phyloP scores from a whole-genome alignment of 2,113 vertebrate genomes.

The Hypanus sabinus region DNA sequence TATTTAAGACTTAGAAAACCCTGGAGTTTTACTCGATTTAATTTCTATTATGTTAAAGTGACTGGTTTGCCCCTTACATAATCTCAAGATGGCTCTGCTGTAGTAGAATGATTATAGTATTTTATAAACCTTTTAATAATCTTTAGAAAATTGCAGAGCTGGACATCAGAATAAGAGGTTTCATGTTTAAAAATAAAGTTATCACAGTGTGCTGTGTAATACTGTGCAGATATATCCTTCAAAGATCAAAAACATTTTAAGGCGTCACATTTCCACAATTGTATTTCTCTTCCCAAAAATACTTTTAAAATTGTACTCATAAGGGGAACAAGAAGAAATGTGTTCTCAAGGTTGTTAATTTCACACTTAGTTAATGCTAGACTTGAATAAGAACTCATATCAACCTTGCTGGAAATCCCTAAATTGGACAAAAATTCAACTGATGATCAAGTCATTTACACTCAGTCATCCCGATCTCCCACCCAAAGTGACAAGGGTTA shows the following conservation, averaged over 20 bases:
- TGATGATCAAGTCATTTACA: background rate
- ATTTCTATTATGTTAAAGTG: conserved; percentile 20
- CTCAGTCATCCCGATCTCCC: background rate
- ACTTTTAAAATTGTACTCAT: background rate
- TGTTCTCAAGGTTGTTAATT: background rate
- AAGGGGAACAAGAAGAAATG: background rate
- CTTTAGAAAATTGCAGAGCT: background rate
- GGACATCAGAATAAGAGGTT: background rate
- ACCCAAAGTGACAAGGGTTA: background rate
- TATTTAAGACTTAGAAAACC: background rate
- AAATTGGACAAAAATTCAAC: background rate
- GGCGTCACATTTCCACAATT: background rate
- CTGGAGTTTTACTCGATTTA: background rate
- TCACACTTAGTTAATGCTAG: background rate
- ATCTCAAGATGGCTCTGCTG: background rate
- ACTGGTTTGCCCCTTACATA: background rate
- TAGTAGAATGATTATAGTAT: background rate
- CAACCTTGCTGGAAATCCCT: background rate
- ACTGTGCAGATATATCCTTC: background rate
- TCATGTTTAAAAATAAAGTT: background rate
- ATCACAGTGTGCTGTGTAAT: background rate
- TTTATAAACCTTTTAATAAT: background rate
- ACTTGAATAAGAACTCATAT: background rate
- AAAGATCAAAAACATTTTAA: conserved; percentile 6
- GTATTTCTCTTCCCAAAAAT: background rate